Base-by-base conservation (phyloP, 2,888 invertebrate genomes). In the Camponotus fellah region DNA sequence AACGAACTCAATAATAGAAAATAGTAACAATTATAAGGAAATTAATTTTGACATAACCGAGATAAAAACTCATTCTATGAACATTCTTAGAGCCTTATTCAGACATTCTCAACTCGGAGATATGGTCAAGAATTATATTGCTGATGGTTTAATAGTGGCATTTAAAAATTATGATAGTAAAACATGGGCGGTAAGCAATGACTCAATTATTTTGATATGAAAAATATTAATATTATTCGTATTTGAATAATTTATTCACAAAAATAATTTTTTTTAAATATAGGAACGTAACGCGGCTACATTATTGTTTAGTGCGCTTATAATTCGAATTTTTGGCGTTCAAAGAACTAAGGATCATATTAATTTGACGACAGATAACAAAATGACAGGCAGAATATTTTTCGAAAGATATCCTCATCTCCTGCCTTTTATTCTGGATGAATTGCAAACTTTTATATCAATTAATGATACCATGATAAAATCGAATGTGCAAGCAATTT, bases 241-340 rank as follows among this genome's bases (percentile, higher is more conserved):
- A 66, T 26, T 26, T 60, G 21, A 60, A 14, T 9, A 40, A 69
- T 8, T 49, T 65, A 6, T 46, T n/a, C 6, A 84, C 10, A 66
- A 87, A 53, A n/a, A 8, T 43, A 40, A 53, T 72, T 49, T 26
- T 62, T 34, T 40, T 14, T 14, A n/a, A 8, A 93, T 93, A 69
- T 92, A 97, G 97, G 97, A 97, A 93, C 96, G 98, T 85, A 99
- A 99, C 95, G 97, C 98, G 0, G 97, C 98, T 0, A 98, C 98
- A 0, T 95, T 99, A 79, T 95, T 99, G 75, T 97, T 98, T 93
- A 97, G 98, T 85, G 96, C 98, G 3, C 95, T 99, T 53, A 96
- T 98, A 92, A 97, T 97, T 65, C 96, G 99, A 87, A 97, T 98
- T 88, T 99, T 99, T 95, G 99, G 99, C 2, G 98, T 98, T 32